Conservation (phyloP, 2,888 invertebrate species). For the Elgonia sp. region DNA sequence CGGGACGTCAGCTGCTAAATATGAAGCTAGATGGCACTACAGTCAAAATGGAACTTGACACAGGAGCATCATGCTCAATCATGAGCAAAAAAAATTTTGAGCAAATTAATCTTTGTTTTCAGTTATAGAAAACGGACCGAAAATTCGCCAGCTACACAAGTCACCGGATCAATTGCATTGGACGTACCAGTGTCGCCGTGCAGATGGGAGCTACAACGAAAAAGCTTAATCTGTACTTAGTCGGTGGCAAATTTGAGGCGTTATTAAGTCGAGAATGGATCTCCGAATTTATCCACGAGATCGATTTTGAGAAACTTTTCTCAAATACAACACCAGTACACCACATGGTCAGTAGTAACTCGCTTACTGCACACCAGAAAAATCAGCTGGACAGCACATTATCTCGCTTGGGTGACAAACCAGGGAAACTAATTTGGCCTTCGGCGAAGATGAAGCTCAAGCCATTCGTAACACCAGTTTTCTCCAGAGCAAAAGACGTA, state of each 20-base stretch:
- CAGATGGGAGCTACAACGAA: constrained; percentile 6
- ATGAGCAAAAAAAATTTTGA: constrained; percentile 1
- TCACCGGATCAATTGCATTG: constrained; percentile 47
- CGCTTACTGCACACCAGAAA: no score
- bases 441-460: constrained; percentile 35
- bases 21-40: constrained; percentile 34
- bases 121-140: constrained; percentile 23
- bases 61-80: constrained; percentile 57
- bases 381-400: no score
- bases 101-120: constrained; percentile 2
- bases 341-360: not conserved
- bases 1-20: constrained; percentile 1
- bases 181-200: not conserved
- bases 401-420: not conserved
- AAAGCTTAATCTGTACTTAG: constrained; percentile 36
- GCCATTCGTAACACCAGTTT: constrained; percentile 13
- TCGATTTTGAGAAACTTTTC: constrained; percentile 39
- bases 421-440: constrained; percentile 46
- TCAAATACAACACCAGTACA: not conserved
- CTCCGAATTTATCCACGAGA: constrained; percentile 41
- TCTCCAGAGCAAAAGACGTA: constrained; percentile 42
- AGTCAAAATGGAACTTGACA: constrained; percentile 58
- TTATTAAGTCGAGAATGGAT: constrained; percentile 67
- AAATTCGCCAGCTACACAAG: constrained; percentile 56
- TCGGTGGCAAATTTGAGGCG: constrained; percentile 33